Percentiles rank a stretch among this genome's conserved stretches.
Conservation (phyloP, 2,113 vertebrate species). For the Petroica traversi region DNA sequence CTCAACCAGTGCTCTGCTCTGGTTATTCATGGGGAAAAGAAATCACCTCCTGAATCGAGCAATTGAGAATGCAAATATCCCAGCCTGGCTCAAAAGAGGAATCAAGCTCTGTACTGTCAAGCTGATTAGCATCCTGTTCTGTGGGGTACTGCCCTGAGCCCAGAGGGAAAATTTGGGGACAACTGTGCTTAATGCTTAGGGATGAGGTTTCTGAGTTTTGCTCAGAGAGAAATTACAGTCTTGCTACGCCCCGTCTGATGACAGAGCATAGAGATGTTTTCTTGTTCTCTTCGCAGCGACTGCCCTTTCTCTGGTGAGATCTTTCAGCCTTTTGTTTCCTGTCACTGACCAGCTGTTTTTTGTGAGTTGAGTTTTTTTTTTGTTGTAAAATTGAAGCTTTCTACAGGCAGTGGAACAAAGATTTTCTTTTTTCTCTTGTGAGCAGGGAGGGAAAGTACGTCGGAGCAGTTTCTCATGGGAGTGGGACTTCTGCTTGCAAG, state of each 20-base stretch:
- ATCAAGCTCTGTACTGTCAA: not conserved
- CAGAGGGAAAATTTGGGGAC: not conserved
- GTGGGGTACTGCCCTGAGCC: not conserved
- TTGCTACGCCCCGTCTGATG: not conserved
- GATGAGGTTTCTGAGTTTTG: not conserved
- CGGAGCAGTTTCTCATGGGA: conserved; percentile 47
- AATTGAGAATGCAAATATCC: conserved; percentile 61
- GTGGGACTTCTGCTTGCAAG: conserved; percentile 20
- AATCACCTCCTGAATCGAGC: conserved; percentile 48
- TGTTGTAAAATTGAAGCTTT: conserved; percentile 50
- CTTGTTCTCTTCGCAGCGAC: not conserved
- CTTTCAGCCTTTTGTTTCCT: conserved; percentile 53
- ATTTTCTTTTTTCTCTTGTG: conserved; percentile 47
- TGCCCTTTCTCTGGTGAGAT: conserved; percentile 24
- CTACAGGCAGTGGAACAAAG: conserved; percentile 41
- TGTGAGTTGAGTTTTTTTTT: conserved; percentile 46
- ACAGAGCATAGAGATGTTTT: not conserved
- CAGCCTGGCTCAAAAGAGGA: conserved; percentile 33
- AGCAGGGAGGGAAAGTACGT: conserved; percentile 8
- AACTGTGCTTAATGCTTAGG: not conserved
- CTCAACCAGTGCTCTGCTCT: not conserved
- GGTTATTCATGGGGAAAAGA: conserved; percentile 53
- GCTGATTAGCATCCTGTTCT: conserved; percentile 3
- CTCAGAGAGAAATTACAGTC: not conserved
- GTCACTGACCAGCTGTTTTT: conserved; percentile 36